Evolutionary conservation across 2,113 vertebrate genomes (phyloP).

Genomic region (Ibidorhyncha struthersii): DNA sequence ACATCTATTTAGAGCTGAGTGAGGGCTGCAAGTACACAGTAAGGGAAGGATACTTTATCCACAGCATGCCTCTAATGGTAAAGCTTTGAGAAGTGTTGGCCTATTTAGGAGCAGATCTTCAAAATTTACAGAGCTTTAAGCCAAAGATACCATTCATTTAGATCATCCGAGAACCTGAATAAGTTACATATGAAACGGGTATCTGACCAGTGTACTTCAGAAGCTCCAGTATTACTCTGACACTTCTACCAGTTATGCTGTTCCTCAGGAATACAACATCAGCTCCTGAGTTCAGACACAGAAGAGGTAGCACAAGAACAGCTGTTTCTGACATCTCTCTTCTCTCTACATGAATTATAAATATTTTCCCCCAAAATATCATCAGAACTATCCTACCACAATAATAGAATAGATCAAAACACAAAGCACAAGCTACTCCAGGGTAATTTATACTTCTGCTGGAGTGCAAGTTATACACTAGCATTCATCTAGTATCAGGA

Average conservation of each 20-base stretch:
- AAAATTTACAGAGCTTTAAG: not conserved
- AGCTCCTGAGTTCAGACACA: not conserved
- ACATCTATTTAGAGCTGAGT: rapidly evolving
- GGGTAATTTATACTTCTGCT: not conserved
- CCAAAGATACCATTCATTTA: not conserved
- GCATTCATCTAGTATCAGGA: not conserved
- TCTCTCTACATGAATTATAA: not conserved
- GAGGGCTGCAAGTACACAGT: not conserved
- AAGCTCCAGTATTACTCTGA: not conserved
- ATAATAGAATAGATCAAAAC: not conserved
- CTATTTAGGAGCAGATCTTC: not conserved
- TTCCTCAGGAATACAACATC: not conserved
- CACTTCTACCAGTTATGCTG: not conserved
- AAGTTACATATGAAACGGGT: not conserved
- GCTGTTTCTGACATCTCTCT: not conserved
- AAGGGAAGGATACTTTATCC: not conserved
- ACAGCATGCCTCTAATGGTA: not conserved
- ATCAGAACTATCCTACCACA: not conserved
- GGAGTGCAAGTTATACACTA: not conserved
- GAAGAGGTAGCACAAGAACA: not conserved
- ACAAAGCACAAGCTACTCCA: not conserved
- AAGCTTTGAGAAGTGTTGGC: not conserved
- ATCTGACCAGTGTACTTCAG: not conserved
- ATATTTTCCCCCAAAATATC: not conserved
- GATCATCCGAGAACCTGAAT: not conserved